Percentiles rank a stretch among this genome's conserved stretches.
Evolutionary conservation across 2,888 invertebrate genomes (phyloP).

Genomic region (Synanthedon andrenaeformis): DNA sequence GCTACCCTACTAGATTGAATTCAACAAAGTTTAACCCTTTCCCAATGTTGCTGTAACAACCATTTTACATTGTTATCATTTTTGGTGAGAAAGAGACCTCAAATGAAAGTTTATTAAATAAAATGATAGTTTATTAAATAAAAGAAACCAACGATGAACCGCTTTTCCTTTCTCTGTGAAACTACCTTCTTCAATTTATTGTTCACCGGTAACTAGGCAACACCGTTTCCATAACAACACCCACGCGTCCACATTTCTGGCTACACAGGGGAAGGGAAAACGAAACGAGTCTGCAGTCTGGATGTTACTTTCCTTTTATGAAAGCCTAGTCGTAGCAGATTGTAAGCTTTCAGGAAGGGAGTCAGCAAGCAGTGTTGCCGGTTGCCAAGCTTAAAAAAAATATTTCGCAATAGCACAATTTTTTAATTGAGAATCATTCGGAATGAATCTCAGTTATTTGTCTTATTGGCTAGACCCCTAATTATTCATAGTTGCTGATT

Average conservation of each 20-base stretch:
- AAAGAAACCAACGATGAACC: background rate
- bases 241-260: conserved; percentile 56
- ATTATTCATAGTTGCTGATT: no score
- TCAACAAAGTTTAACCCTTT: conserved; percentile 28
- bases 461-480: no score
- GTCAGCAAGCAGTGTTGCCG: no score
- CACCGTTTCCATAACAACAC: conserved; percentile 56
- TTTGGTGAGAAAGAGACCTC: conserved; percentile 1
- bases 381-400: no score
- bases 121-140: no score
- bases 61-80: conserved; percentile 3
- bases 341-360: conserved; percentile 77
- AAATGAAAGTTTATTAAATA: background rate
- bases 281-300: background rate
- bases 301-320: conserved; percentile 33
- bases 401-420: no score
- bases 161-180: background rate
- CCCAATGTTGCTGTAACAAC: conserved; percentile 1
- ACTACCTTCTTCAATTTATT: conserved; percentile 32
- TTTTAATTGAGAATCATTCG: no score
- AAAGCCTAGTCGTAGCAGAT: conserved; percentile 69
- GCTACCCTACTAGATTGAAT: conserved; percentile 19
- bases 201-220: conserved; percentile 40
- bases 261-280: conserved; percentile 35
- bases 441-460: no score